Conservation (phyloP, 2,797 vertebrate species). For the Nannoperca australis region DNA sequence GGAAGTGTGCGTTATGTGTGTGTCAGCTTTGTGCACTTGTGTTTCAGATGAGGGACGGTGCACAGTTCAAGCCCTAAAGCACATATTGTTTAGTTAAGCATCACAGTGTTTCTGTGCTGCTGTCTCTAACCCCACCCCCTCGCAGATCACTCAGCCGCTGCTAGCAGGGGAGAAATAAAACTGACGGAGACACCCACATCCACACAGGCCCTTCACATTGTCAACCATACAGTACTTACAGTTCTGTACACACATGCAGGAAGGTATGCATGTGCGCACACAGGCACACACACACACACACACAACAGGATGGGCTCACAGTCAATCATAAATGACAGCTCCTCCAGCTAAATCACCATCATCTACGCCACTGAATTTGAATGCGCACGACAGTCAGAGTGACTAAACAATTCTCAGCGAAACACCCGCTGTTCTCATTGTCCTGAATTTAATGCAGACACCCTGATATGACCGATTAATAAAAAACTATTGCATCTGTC, state of each 20-base stretch:
- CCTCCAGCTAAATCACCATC: slow-evolving; percentile 32
- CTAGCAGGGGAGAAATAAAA: slow-evolving; percentile 62
- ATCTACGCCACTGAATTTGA: slow-evolving; percentile 36
- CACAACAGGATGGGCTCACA: slow-evolving; percentile 62
- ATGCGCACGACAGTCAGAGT: slow-evolving; percentile 6
- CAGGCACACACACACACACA: slow-evolving; percentile 17
- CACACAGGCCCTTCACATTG: slow-evolving; percentile 10
- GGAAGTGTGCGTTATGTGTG: slow-evolving; percentile 45
- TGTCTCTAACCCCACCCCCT: slow-evolving; percentile 28
- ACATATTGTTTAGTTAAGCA: slow-evolving; percentile 56
- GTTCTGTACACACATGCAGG: not conserved
- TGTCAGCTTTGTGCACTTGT: slow-evolving; percentile 41
- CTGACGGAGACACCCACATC: slow-evolving; percentile 34
- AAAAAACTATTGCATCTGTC: slow-evolving; percentile 24
- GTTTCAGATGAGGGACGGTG: slow-evolving; percentile 47
- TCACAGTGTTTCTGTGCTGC: slow-evolving; percentile 44
- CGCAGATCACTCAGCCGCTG: slow-evolving; percentile 60
- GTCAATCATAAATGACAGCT: slow-evolving; percentile 47
- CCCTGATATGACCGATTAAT: slow-evolving; percentile 8
- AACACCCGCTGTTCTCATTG: slow-evolving; percentile 25
- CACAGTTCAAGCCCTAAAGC: slow-evolving; percentile 37
- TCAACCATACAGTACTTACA: not conserved
- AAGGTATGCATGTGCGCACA: not conserved
- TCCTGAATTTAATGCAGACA: slow-evolving; percentile 23
- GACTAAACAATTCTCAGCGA: slow-evolving; percentile 19